Conservation (phyloP, 2,797 vertebrate species). For the Chloroceryle inda region DNA sequence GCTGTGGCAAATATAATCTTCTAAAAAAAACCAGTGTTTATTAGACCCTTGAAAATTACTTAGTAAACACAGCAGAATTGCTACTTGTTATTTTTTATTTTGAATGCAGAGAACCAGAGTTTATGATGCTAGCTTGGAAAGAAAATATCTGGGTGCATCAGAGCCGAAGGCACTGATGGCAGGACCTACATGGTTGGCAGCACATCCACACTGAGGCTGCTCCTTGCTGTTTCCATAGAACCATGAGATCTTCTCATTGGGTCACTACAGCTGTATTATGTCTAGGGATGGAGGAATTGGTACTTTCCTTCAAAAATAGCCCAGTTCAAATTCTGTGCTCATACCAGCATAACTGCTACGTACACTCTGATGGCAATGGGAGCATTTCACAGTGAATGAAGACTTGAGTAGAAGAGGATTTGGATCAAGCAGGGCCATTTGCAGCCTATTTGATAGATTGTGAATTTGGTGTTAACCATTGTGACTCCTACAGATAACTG, state of each 20-base stretch:
- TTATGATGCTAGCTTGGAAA: not conserved
- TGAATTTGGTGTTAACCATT: not conserved
- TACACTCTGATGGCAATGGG: not conserved
- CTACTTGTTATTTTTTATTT: not conserved
- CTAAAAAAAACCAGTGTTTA: not conserved
- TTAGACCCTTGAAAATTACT: not conserved
- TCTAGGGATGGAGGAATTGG: not conserved
- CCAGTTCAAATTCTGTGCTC: not conserved
- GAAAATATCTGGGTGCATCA: not conserved
- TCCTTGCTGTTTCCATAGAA: not conserved
- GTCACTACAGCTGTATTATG: not conserved
- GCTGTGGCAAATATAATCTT: not conserved
- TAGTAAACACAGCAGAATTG: not conserved
- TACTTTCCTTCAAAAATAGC: not conserved
- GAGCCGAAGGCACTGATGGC: not conserved
- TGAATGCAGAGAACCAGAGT: not conserved
- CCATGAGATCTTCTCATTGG: not conserved
- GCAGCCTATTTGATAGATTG: not conserved
- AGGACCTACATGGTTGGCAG: fast-evolving
- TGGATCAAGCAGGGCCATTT: not conserved
- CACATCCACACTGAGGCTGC: not conserved
- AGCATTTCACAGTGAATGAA: not conserved
- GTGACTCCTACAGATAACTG: fast-evolving
- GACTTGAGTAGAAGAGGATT: not conserved
- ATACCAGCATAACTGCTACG: not conserved